Evolutionary conservation across 2,888 invertebrate genomes (phyloP), one percentile per base, ranked within the genome.

Genomic region (Lasioglossum oenotherae): DNA sequence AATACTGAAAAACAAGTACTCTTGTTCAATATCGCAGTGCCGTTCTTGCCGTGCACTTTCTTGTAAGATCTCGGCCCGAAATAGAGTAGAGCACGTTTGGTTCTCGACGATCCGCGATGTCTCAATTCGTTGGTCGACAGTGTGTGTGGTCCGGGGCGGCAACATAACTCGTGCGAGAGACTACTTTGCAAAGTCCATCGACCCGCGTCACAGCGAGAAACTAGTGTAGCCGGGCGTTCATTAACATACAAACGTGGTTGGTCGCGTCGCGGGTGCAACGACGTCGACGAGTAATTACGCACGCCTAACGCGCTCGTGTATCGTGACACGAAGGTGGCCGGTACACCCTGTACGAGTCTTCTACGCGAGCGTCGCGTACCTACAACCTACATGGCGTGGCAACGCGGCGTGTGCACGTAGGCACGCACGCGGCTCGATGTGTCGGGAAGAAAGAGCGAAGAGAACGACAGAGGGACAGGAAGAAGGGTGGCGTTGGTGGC

Each of bases 251-350:
- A 81, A 69, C 85, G 78, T 82, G 78, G 84, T 78, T 69, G 82
- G 74, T 84, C 74, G 80, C 78, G 84, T 84, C 78, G 82, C 82
- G 81, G 76, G 64, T 64, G 90, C 80, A 88, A 85, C 89, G 77
- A 82, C 79, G 88, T 75, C 84, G 86, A 89, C 85, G 88, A 90
- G 88, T 91, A 91, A 91, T 91, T 91, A 91, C 86, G 90, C 88
- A 89, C 90, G 90, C 87, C 89, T 88, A 91, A 91, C 91, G 89
- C 87, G 87, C 78, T 69, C 72, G 85, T 87, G 90, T 86, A 87
- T 80, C 81, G 82, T 38, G 77, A 76, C 67, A 77, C 77, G 74
- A 38, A 71, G 74, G 74, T 74, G 82, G 80, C 74, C 74, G 44
- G 67, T 38, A 78, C 69, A 57, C 75, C 46, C 57, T 27, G 80